Conservation (phyloP, 2,888 invertebrate genomes). For the Thecocarcelia acutangulata region DNA sequence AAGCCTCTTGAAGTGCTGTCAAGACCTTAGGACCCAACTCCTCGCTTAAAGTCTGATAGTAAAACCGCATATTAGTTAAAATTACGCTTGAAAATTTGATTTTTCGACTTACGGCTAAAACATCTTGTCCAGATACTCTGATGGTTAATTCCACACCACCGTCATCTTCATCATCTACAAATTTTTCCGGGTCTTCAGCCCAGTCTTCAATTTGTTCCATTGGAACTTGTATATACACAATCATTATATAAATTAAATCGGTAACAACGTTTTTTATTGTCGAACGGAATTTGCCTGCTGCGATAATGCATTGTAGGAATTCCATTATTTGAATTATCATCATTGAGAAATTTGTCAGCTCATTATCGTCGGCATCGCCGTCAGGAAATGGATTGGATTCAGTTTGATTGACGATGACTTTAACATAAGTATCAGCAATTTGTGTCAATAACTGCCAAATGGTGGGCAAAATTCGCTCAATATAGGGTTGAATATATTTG, state of each 20-base stretch:
- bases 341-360: slow-evolving; percentile 85
- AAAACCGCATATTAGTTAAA: neutral
- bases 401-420: slow-evolving; percentile 84
- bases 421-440: slow-evolving; percentile 85
- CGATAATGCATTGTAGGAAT: slow-evolving; percentile 85
- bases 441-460: slow-evolving; percentile 87
- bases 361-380: slow-evolving; percentile 85
- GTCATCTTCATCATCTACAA: slow-evolving; percentile 87
- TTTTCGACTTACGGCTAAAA: slow-evolving; percentile 82
- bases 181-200: slow-evolving; percentile 85
- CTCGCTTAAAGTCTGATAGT: slow-evolving; percentile 80
- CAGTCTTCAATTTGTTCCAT: slow-evolving; percentile 86
- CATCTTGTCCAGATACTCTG: slow-evolving; percentile 85
- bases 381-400: slow-evolving; percentile 82
- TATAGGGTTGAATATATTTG: slow-evolving; percentile 84
- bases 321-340: slow-evolving; percentile 86
- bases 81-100: too few species aligned
- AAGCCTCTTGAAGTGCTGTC: slow-evolving; percentile 83
- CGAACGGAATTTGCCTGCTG: slow-evolving; percentile 83
- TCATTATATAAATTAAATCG: slow-evolving; percentile 85
- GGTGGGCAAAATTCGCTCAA: slow-evolving; percentile 85
- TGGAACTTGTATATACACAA: slow-evolving; percentile 87
- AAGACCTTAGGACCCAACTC: slow-evolving; percentile 84
- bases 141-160: slow-evolving; percentile 85
- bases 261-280: slow-evolving; percentile 84